Evolutionary conservation across 1,140 invertebrate genomes (phyloP), one percentile per base, ranked within the genome.

Genomic region (Helicoverpa zea): DNA sequence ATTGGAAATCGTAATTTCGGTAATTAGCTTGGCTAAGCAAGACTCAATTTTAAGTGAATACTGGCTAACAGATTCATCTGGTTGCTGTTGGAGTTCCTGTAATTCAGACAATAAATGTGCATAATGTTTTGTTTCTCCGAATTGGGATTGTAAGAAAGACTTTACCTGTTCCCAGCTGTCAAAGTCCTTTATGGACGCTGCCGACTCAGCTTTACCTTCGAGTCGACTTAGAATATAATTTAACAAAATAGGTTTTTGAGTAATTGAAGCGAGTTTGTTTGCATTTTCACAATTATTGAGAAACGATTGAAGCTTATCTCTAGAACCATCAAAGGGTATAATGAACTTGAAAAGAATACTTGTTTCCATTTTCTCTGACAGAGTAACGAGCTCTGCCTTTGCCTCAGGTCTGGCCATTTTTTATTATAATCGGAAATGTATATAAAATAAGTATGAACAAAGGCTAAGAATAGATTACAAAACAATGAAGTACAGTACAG

Each of bases 111-210:
- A 47, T 56, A 86, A 49, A 43, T 86, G 84, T 23, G 80, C 56
- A 16, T 81, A 82, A 79, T 86, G 82, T 61, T 87, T 87, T 9
- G 70, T 70, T 11, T 85, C 82, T 43, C 81, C 72, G 18, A 87
- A 87, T 77, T 81, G 80, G 4, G 43, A 77, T 80, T 81, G 81
- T 9, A 87, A 30, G 63, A 87, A 87, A 4, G 82, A 72, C 56
- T 85, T 83, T n/a, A 88, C 58, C 43, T 47, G 29, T 13, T 35
- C 47, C 76, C 81, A 82, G 43, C 2, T 56, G 14, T 56, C 54
- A 56, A n/a, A 56, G 9, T 56, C 54, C 16, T 56, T 56, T 5
- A 56, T 56, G 54, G 54, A 56, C n/a, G 14, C n/a, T 4, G 54
- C 54, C 14, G 14, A 16, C 16, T 56, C 14, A 14, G 54, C 54